Evolutionary conservation across 2,888 invertebrate genomes (phyloP).

Genomic region (Sceliomorpha sp.): DNA sequence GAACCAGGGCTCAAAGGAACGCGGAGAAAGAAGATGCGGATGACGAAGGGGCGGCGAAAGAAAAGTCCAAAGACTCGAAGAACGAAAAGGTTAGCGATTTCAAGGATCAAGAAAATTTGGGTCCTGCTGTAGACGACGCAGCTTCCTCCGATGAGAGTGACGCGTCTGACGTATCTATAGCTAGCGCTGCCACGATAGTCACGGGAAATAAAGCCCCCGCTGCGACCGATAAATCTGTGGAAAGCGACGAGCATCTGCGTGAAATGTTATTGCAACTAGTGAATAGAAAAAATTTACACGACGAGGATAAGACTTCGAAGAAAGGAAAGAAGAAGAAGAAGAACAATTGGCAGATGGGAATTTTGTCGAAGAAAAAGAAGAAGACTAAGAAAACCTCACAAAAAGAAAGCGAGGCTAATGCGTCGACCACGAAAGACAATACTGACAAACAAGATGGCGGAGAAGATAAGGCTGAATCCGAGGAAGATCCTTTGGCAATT

Average conservation of each 20-base stretch:
- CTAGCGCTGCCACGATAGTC: no score
- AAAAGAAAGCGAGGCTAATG: conserved; percentile 32
- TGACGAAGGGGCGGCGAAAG: conserved; percentile 61
- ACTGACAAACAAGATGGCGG: conserved; percentile 18
- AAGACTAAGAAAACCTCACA: conserved; percentile 40
- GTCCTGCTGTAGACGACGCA: no score
- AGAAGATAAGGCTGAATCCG: conserved; percentile 45
- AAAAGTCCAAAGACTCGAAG: no score
- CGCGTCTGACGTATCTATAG: conserved; percentile 68
- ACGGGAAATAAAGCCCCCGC: conserved; percentile 18
- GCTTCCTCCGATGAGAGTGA: no score
- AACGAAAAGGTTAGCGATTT: no score
- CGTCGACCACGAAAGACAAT: neutral
- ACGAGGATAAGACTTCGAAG: conserved; percentile 21
- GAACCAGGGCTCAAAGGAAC: conserved; percentile 26
- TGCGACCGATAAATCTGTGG: conserved; percentile 14
- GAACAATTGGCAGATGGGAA: conserved; percentile 69
- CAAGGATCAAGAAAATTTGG: no score
- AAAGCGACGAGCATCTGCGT: conserved; percentile 37
- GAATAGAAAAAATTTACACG: conserved; percentile 14
- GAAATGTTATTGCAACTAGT: conserved; percentile 15
- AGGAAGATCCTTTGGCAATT: conserved; percentile 11
- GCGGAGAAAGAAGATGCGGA: conserved; percentile 46
- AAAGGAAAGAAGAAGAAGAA: conserved; percentile 69
- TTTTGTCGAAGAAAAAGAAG: conserved; percentile 66